Percentiles rank a stretch among this genome's conserved stretches.
These are phyloP conservation scores for Phengaris alcon DNA, from an alignment of 2,888 invertebrate genomes.

Conservation along the genomic window DNA sequence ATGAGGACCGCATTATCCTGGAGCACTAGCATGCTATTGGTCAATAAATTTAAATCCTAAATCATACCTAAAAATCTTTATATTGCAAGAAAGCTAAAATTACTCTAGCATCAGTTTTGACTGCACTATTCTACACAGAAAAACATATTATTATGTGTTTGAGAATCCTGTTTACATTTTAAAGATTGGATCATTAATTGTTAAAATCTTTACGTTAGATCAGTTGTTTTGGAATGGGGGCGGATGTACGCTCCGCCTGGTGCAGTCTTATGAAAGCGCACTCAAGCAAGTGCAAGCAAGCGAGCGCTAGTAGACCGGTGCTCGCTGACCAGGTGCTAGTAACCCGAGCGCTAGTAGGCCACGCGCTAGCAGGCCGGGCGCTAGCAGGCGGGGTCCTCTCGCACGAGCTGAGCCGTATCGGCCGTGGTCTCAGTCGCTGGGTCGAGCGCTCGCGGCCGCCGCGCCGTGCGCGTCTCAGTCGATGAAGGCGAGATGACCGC, in stretches of 20 bases:
- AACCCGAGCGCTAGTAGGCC: slow-evolving; percentile 30
- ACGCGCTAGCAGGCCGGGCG: slow-evolving; percentile 34
- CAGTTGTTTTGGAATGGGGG: not conserved
- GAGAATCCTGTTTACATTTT: not conserved
- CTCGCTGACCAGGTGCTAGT: not conserved
- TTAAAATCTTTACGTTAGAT: not conserved
- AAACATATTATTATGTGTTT: not conserved
- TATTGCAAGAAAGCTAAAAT: not conserved
- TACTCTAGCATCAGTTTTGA: not conserved
- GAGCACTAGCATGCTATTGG: not conserved
- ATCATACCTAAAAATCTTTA: not conserved
- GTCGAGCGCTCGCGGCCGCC: slow-evolving; percentile 86
- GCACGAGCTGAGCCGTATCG: slow-evolving; percentile 93
- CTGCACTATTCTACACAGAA: not conserved
- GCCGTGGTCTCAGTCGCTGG: slow-evolving; percentile 93
- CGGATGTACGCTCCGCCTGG: not conserved
- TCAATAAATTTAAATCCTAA: not conserved
- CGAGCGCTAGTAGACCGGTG: not conserved
- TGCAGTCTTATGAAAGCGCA: slow-evolving; percentile 11
- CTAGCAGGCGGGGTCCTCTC: slow-evolving; percentile 86
- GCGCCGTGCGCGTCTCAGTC: slow-evolving; percentile 88
- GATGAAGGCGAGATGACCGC: slow-evolving; percentile 90
- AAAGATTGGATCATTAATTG: not conserved
- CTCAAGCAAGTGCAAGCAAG: not conserved
- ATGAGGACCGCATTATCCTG: not conserved